Base-by-base conservation (phyloP, 2,797 vertebrate genomes). In the Neosilurus mollespiculum region DNA sequence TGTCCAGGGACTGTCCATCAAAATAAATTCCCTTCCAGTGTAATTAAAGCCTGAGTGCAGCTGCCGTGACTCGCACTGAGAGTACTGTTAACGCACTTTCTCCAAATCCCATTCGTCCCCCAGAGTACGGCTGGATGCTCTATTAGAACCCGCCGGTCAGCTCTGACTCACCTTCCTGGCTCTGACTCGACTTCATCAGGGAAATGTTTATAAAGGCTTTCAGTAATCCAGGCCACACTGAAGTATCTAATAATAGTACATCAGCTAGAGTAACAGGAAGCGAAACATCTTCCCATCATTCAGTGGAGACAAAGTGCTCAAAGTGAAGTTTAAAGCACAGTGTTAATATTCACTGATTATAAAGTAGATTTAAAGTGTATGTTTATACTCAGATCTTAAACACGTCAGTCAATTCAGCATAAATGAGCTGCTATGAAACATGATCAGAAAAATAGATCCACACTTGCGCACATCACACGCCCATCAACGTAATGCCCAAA, bases 21-120 rank as follows among this genome's bases (percentile, higher is more conserved):
- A 92, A 92, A 92, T 91, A 88, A 92, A 92, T 92, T 91, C 89
- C 88, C 90, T 89, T 91, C 86, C 88, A 91, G 90, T 92, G 90
- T 92, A 93, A 93, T 93, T 93, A 92, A 92, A 91, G 90, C 90
- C 87, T 81, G 89, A 92, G 88, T 37, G 24, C 43, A 81, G 80
- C 66, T 56, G 43, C 22, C 11, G 9, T 3, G 56, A 18, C 15
- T 18, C 6, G 64, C 22, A 43, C 62, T 51, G 72, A 81, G 67
- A 77, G 69, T 62, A 77, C 69, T 49, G 80, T 73, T 72, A 71
- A n/a, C 56, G 56, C 67, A 62, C 69, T 73, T 81, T 53, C 34
- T 54, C 51, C n/a, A 65, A 87, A 84, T 58, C 73, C 82, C 83
- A 26, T 10, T 18, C 30, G 59, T 26, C 34, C 73, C 69, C 61